phyloP scores from a whole-genome alignment of 2,888 invertebrate species.

The Blastobasis lacticolella region DNA sequence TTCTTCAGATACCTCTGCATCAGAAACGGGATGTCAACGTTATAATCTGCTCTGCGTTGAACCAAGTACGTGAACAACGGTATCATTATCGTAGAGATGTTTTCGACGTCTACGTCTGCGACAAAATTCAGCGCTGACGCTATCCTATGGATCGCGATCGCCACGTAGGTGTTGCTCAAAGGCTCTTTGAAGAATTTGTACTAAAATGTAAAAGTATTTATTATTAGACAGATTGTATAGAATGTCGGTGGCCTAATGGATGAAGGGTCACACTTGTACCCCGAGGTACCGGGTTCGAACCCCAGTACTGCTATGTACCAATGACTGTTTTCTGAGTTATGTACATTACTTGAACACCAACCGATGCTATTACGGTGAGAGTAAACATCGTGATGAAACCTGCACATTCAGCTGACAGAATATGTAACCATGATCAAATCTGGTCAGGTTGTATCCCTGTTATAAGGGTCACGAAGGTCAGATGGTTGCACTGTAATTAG shows the following conservation, averaged over 20 bases:
- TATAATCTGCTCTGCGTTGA: conserved; percentile 33
- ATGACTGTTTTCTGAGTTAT: too few species aligned
- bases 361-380: too few species aligned
- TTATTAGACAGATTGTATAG: neutral
- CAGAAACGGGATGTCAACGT: conserved; percentile 21
- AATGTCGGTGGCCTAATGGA: too few species aligned
- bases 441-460: too few species aligned
- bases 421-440: too few species aligned
- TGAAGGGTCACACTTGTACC: neutral
- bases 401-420: too few species aligned
- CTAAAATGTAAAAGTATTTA: conserved; percentile 29
- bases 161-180: conserved; percentile 34
- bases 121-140: conserved; percentile 27
- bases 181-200: conserved; percentile 48
- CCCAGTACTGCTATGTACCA: too few species aligned
- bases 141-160: conserved; percentile 30
- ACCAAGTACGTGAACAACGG: conserved; percentile 47
- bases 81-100: conserved; percentile 30
- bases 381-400: too few species aligned
- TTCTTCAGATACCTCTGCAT: conserved; percentile 25
- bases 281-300: too few species aligned
- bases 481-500: too few species aligned
- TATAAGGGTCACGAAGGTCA: too few species aligned
- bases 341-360: too few species aligned
- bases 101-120: conserved; percentile 29